phyloP scores from a whole-genome alignment of 2,113 vertebrate genomes.

The Oreochromis tanganicae region DNA sequence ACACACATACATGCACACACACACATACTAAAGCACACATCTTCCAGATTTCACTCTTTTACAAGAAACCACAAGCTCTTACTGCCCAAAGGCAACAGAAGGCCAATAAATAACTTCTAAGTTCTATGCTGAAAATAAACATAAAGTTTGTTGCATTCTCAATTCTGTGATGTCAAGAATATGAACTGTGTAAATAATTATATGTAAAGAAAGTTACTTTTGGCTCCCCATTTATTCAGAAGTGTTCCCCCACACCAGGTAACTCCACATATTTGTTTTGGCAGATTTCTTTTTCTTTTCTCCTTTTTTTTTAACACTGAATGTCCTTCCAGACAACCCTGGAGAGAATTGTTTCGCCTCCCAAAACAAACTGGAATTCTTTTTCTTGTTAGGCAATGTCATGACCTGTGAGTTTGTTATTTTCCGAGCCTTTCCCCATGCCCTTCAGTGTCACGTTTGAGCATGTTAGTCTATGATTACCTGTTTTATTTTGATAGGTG shows the following conservation, averaged over 20 bases:
- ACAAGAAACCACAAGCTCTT: constrained; percentile 10
- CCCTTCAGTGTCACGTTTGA: background rate
- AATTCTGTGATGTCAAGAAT: background rate
- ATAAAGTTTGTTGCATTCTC: background rate
- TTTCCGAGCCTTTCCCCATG: background rate
- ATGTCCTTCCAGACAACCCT: background rate
- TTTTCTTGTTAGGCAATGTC: background rate
- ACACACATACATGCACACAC: background rate
- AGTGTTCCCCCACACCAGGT: background rate
- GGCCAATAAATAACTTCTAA: background rate
- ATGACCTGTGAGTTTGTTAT: background rate
- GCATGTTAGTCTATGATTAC: background rate
- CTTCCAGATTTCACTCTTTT: constrained; percentile 16
- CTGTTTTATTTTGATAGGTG: background rate
- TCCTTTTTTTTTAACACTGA: background rate
- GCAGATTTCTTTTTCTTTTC: background rate
- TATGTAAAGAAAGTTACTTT: background rate
- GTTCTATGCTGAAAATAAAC: background rate
- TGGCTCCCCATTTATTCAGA: background rate
- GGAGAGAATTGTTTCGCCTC: background rate
- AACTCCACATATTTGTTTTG: background rate
- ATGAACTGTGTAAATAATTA: background rate
- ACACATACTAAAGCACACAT: background rate
- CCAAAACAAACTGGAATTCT: background rate
- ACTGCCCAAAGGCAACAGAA: background rate